Conservation (phyloP, 2,113 vertebrate genomes). For the Taurulus bubalis region DNA sequence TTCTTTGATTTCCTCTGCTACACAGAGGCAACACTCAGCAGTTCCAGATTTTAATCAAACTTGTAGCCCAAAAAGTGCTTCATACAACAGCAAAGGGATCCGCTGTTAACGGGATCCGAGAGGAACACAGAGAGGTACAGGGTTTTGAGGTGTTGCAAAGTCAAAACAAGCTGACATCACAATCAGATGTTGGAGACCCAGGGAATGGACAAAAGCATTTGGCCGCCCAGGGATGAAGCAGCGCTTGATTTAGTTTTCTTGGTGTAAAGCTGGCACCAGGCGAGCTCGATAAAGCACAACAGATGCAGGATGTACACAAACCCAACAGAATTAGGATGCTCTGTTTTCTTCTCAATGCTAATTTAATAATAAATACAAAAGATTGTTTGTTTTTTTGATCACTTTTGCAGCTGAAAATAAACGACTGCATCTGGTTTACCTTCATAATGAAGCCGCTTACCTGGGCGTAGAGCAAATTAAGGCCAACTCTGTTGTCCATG, state of each 20-base stretch:
- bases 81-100: conserved; percentile 17
- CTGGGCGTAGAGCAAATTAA: conserved; percentile 96
- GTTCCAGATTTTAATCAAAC: conserved; percentile 42
- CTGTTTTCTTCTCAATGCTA: background rate
- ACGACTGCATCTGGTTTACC: background rate
- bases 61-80: conserved; percentile 23
- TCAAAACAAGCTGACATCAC: conserved; percentile 38
- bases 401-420: background rate
- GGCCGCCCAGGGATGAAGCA: background rate
- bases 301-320: conserved; percentile 24
- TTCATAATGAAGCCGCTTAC: conserved; percentile 74
- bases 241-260: conserved; percentile 15
- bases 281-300: conserved; percentile 9
- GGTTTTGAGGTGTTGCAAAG: conserved; percentile 38
- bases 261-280: conserved; percentile 7
- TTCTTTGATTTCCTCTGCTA: conserved; percentile 3
- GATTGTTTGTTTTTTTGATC: background rate
- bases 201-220: conserved; percentile 25
- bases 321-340: conserved; percentile 1
- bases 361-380: too few relatives aligned
- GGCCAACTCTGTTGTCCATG: conserved; percentile 95
- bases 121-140: conserved; percentile 13
- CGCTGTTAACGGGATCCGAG: conserved; percentile 27
- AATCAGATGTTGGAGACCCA: conserved; percentile 27
- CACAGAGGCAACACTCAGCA: conserved; percentile 25